Evolutionary conservation across 2,888 invertebrate species (phyloP), one percentile per base, ranked within the genome.

Genomic region (Diabrotica balteata): DNA sequence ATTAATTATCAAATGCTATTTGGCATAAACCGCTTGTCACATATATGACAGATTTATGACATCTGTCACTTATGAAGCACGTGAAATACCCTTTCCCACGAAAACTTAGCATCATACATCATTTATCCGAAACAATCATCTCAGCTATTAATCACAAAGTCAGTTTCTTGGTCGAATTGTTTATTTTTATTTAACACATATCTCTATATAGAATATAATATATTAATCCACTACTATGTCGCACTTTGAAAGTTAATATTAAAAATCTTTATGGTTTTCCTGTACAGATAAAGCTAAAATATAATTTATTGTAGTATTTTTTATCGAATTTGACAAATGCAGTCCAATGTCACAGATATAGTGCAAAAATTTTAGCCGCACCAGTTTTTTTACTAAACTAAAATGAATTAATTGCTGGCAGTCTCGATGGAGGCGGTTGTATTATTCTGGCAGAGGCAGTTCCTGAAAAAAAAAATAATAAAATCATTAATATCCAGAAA

Each of bases 251-350:
- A 81, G 77, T 80, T 77, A 81, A 79, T 80, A 67, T 77, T 76
- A 78, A 79, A 81, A 81, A 55, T 79, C 77, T 80, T 81, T 78
- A 78, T 77, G 73, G 78, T 77, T 32, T 78, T 81, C 80, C 83
- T 84, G 83, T 84, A 83, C 83, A 84, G 80, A 81, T 83, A 83
- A 83, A 83, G 83, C 82, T 83, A 82, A 82, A 82, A 80, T 80
- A 80, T 80, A 80, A 79, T 79, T 79, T 79, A 76, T 75, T 78
- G 51, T 71, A 77, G 74, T 77, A 53, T 68, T 55, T 64, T 57
- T 57, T 71, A 72, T 72, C 67, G 66, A 65, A 79, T 80, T 79
- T 81, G 81, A 81, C 80, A 80, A 81, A 79, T 79, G 77, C 77
- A 80, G 80, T 81, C 80, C 80, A 77, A 77, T 79, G 79, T 80